Evolutionary conservation across 2,797 vertebrate genomes (phyloP).

Genomic region (Saguinus oedipus): DNA sequence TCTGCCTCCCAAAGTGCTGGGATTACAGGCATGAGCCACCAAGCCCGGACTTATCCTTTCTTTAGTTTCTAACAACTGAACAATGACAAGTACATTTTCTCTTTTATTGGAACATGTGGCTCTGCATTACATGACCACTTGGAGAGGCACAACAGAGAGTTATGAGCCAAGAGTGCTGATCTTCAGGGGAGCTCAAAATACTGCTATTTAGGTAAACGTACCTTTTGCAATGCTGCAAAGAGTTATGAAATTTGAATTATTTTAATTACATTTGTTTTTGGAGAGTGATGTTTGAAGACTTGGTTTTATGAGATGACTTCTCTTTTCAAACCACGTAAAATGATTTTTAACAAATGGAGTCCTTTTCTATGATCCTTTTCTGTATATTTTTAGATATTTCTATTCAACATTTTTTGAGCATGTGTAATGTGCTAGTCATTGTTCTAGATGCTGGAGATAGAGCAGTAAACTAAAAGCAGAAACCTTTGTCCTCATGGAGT

Average conservation of each 20-base stretch:
- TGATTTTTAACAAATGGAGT: conserved; percentile 30
- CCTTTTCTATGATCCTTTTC: conserved; percentile 6
- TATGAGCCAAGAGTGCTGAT: background rate
- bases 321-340: conserved; percentile 46
- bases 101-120: conserved; percentile 42
- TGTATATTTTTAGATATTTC: background rate
- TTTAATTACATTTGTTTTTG: conserved; percentile 55
- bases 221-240: conserved; percentile 43
- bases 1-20: too few species aligned
- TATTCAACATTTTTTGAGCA: conserved; percentile 30
- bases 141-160: conserved; percentile 33
- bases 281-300: conserved; percentile 48
- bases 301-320: conserved; percentile 28
- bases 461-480: background rate
- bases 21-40: too few species aligned
- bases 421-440: background rate
- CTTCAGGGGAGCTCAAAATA: conserved; percentile 29
- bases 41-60: background rate
- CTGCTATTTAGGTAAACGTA: conserved; percentile 27
- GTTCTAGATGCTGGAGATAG: background rate
- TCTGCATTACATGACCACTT: conserved; percentile 31
- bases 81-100: conserved; percentile 22
- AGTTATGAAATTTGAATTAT: conserved; percentile 59
- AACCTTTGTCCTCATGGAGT: background rate
- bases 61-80: background rate